These are phyloP conservation scores for Seladonia tumulorum DNA, from an alignment of 2,888 invertebrate species.

Conservation along the genomic window DNA sequence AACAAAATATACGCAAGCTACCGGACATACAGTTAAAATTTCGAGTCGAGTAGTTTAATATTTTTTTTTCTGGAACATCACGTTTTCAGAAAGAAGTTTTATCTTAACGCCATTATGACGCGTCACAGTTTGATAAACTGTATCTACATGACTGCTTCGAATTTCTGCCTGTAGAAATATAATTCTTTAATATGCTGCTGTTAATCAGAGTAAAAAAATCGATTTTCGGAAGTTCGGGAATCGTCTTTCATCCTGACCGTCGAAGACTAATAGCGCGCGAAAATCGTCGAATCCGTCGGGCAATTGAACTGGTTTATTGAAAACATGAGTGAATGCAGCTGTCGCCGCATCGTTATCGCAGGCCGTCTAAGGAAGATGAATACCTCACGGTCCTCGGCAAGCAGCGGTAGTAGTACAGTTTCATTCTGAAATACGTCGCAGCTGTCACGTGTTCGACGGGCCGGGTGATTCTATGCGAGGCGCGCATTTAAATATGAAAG, in stretches of 20 bases:
- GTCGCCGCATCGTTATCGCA: constrained; percentile 50
- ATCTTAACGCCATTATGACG: no score
- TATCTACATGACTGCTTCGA: not conserved
- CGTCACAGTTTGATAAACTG: no score
- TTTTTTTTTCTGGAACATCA: not conserved
- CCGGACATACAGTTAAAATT: not conserved
- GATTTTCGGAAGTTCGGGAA: not conserved
- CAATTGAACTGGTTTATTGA: constrained; percentile 23
- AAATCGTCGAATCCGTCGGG: not conserved
- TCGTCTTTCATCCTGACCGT: not conserved
- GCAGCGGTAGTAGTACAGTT: constrained; percentile 67
- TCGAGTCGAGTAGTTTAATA: not conserved
- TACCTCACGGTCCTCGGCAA: constrained; percentile 47
- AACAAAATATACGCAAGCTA: not conserved
- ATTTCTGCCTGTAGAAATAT: not conserved
- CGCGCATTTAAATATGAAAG: constrained; percentile 76
- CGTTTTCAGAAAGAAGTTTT: not conserved
- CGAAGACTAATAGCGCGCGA: not conserved
- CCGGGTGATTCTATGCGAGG: constrained; percentile 51
- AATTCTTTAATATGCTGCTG: not conserved
- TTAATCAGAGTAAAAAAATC: not conserved
- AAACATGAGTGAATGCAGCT: constrained; percentile 14
- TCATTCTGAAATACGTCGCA: constrained; percentile 71
- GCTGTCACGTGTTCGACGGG: constrained; percentile 62
- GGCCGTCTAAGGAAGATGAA: constrained; percentile 57